phyloP scores from a whole-genome alignment of 2,888 invertebrate genomes.

The Tridacna crocea region DNA sequence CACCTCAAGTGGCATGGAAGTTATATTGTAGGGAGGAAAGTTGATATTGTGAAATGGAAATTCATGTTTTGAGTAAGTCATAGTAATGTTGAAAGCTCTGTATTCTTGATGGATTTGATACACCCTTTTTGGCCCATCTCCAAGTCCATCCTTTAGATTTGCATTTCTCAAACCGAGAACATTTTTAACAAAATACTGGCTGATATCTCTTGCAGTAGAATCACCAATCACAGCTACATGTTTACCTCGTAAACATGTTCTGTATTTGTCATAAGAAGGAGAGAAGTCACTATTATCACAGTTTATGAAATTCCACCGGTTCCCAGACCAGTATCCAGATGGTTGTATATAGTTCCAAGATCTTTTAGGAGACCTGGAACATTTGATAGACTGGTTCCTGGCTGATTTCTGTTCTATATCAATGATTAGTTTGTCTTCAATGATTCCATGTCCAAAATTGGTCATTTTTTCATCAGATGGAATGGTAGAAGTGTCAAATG shows the following conservation, averaged over 20 bases:
- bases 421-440: conserved; percentile 11
- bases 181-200: conserved; percentile 35
- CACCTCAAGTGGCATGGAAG: conserved; percentile 33
- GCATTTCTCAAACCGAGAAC: conserved; percentile 12
- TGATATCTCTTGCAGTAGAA: conserved; percentile 48
- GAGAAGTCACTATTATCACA: conserved; percentile 4
- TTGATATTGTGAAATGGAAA: conserved; percentile 51
- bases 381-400: not conserved
- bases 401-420: not conserved
- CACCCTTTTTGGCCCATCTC: conserved; percentile 11
- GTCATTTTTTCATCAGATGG: conserved; percentile 34
- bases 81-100: conserved; percentile 26
- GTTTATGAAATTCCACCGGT: conserved; percentile 14
- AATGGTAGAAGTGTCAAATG: conserved; percentile 12
- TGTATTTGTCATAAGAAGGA: conserved; percentile 1
- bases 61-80: conserved; percentile 45
- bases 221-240: conserved; percentile 43
- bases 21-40: conserved; percentile 36
- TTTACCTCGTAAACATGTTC: conserved; percentile 47
- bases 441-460: conserved; percentile 29
- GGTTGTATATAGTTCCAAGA: conserved; percentile 42
- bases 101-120: conserved; percentile 38
- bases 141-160: conserved; percentile 22
- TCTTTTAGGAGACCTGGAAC: conserved; percentile 7
- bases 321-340: conserved; percentile 39